Conservation (phyloP, 2,888 invertebrate genomes). For the Pyrocoelia pectoralis region DNA sequence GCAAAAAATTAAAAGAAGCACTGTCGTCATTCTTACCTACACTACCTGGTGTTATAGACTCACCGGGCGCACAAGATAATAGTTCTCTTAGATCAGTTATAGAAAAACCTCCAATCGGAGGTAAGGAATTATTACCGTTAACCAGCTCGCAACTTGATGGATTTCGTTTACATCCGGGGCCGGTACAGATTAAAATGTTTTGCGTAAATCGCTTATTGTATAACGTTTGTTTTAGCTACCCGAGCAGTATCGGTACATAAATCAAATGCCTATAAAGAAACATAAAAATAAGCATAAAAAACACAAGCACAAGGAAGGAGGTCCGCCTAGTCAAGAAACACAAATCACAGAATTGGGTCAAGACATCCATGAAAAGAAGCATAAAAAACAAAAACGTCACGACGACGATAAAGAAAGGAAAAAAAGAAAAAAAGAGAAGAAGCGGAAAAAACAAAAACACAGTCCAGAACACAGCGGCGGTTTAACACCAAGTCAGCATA, state of each 20-base stretch:
- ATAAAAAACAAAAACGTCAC: slow-evolving; percentile 92
- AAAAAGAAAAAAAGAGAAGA: slow-evolving; percentile 95
- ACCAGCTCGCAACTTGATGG: slow-evolving; percentile 90
- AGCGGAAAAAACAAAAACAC: slow-evolving; percentile 93
- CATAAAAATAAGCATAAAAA: slow-evolving; percentile 97
- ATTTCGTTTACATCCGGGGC: slow-evolving; percentile 94
- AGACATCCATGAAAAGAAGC: slow-evolving; percentile 93
- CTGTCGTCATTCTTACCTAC: slow-evolving; percentile 94
- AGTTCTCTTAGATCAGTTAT: slow-evolving; percentile 93
- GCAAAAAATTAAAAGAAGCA: slow-evolving; percentile 94
- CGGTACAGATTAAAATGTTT: slow-evolving; percentile 59
- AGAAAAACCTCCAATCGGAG: slow-evolving; percentile 93
- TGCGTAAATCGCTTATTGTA: too few species aligned
- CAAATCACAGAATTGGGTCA: slow-evolving; percentile 70
- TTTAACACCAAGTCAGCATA: slow-evolving; percentile 68
- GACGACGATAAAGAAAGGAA: slow-evolving; percentile 94
- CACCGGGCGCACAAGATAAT: slow-evolving; percentile 85
- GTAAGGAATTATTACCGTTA: slow-evolving; percentile 87
- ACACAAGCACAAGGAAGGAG: slow-evolving; percentile 90
- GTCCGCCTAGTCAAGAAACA: slow-evolving; percentile 78
- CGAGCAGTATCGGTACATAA: slow-evolving; percentile 93
- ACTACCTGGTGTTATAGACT: slow-evolving; percentile 94
- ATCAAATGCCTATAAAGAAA: slow-evolving; percentile 89
- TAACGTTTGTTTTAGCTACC: slow-evolving; percentile 69
- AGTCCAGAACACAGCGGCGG: slow-evolving; percentile 85